These are phyloP conservation scores for Pheosia gnoma DNA, from an alignment of 2,888 invertebrate species.

Conservation along the genomic window DNA sequence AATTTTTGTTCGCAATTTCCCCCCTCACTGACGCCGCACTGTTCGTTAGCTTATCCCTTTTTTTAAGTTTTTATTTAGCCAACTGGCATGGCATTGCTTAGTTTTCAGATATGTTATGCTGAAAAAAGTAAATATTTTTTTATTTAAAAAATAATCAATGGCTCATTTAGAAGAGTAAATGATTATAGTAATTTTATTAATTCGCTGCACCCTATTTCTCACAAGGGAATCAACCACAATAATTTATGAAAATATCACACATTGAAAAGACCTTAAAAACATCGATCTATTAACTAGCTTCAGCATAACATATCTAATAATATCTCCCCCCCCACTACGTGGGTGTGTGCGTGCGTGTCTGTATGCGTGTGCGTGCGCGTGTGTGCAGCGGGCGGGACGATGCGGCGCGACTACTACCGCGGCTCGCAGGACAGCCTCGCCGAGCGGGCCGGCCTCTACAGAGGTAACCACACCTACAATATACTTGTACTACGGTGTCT, in stretches of 20 bases:
- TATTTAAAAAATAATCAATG: no score
- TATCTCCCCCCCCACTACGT: background rate
- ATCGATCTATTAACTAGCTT: background rate
- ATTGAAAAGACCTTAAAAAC: no score
- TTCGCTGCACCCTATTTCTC: no score
- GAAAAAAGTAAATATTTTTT: slow-evolving; percentile 12
- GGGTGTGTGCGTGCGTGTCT: slow-evolving; percentile 12
- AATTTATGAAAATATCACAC: no score
- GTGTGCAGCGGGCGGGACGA: slow-evolving; percentile 73
- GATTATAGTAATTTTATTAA: no score
- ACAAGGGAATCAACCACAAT: no score
- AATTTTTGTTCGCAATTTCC: slow-evolving; percentile 25
- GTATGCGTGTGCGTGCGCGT: slow-evolving; percentile 3
- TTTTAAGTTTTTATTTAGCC: slow-evolving; percentile 39
- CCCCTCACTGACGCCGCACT: slow-evolving; percentile 36
- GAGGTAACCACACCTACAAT: slow-evolving; percentile 83
- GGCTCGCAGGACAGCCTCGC: slow-evolving; percentile 96
- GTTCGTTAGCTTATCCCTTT: slow-evolving; percentile 41
- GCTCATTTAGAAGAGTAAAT: no score
- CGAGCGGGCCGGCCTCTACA: slow-evolving; percentile 87
- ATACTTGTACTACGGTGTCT: no score
- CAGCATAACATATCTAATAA: slow-evolving; percentile 3
- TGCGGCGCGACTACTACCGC: slow-evolving; percentile 95
- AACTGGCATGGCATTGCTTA: slow-evolving; percentile 48
- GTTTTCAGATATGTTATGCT: slow-evolving; percentile 42